Percentiles rank a stretch among this genome's conserved stretches.
Evolutionary conservation across 2,113 vertebrate species (phyloP).

Genomic region (Coryphaenoides rupestris): DNA sequence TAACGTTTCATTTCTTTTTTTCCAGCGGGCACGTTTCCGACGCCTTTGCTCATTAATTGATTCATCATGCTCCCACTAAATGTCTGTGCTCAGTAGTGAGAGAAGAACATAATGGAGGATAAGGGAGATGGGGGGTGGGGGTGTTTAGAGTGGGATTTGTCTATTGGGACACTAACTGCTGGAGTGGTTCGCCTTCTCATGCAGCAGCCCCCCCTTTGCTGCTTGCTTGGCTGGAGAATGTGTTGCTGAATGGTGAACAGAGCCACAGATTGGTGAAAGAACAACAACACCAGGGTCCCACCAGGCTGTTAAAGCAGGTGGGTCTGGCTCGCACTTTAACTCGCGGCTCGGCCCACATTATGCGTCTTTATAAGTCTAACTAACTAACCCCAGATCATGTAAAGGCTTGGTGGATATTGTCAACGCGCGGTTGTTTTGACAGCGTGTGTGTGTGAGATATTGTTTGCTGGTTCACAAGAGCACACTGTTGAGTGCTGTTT

Average conservation of each 20-base stretch:
- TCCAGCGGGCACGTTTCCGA: slow-evolving; percentile 32
- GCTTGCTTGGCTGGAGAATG: slow-evolving; percentile 31
- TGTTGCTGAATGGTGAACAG: slow-evolving; percentile 19
- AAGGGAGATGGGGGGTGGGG: slow-evolving; percentile 14
- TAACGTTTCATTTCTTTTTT: slow-evolving; percentile 44
- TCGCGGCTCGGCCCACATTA: too few relatives aligned
- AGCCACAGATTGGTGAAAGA: slow-evolving; percentile 33
- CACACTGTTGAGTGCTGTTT: too few relatives aligned
- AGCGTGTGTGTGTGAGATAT: too few relatives aligned
- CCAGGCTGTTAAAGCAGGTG: too few relatives aligned
- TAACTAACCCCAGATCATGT: too few relatives aligned
- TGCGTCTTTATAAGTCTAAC: too few relatives aligned
- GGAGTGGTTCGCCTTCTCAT: slow-evolving; percentile 4
- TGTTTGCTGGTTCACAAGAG: too few relatives aligned
- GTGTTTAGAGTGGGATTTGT: too few relatives aligned
- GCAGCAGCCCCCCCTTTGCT: slow-evolving; percentile 25
- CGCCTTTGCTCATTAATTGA: slow-evolving; percentile 54
- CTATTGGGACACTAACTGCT: slow-evolving; percentile 30
- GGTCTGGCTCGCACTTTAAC: too few relatives aligned
- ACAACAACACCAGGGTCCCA: too few relatives aligned
- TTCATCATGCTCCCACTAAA: slow-evolving; percentile 47
- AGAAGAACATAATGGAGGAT: slow-evolving; percentile 13
- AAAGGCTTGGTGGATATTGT: too few relatives aligned
- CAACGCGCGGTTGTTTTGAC: too few relatives aligned
- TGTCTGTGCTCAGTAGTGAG: slow-evolving; percentile 23